Conservation (phyloP, 2,888 invertebrate species). For the Lasius platythorax region DNA sequence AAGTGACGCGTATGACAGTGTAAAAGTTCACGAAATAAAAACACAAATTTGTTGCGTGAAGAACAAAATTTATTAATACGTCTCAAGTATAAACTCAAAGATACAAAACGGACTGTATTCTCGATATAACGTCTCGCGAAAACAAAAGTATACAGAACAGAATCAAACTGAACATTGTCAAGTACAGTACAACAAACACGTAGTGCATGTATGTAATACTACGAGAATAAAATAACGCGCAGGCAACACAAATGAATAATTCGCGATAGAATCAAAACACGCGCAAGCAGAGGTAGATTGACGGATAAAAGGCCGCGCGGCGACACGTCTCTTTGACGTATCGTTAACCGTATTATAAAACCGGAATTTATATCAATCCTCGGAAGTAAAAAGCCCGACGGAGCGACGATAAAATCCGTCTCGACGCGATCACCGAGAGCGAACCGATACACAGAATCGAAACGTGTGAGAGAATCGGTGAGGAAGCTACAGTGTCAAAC, state of each 20-base stretch:
- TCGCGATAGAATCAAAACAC: background rate
- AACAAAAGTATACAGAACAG: constrained; percentile 50
- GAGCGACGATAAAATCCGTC: background rate
- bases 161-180: constrained; percentile 47
- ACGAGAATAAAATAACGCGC: background rate
- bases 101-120: constrained; percentile 46
- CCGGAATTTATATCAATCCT: too few species aligned
- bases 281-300: background rate
- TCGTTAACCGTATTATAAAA: background rate
- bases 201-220: constrained; percentile 26
- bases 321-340: background rate
- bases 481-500: background rate
- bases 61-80: constrained; percentile 66
- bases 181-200: constrained; percentile 34
- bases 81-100: constrained; percentile 42
- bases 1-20: background rate
- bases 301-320: too few species aligned
- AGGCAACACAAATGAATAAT: background rate
- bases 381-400: background rate
- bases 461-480: too few species aligned
- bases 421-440: background rate
- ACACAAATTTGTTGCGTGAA: constrained; percentile 51
- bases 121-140: background rate
- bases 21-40: constrained; percentile 60
- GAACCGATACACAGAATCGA: too few species aligned